A percentile compares a stretch with the other conserved stretches of the same genome.
Evolutionary conservation across 2,797 vertebrate species (phyloP).

Genomic region (Micropoecilia bifurca): DNA sequence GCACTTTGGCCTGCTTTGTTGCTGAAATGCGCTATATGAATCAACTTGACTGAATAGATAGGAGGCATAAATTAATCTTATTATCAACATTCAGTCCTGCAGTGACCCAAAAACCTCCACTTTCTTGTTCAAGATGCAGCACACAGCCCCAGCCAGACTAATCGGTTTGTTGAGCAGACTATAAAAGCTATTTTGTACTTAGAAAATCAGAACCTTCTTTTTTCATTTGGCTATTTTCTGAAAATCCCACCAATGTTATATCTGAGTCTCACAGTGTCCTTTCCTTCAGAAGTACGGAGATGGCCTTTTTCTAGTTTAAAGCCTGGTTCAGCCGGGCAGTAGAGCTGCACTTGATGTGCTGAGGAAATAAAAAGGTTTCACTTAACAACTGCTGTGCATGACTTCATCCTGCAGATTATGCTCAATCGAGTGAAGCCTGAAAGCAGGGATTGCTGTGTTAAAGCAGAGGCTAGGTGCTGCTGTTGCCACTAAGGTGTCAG

Average conservation of each 20-base stretch:
- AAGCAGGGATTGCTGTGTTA: conserved; percentile 16
- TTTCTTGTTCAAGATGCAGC: conserved; percentile 35
- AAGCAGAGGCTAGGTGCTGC: conserved; percentile 1
- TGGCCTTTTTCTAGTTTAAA: conserved; percentile 59
- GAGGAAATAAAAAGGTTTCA: conserved; percentile 60
- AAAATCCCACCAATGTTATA: conserved; percentile 26
- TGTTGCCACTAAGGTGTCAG: conserved; percentile 22
- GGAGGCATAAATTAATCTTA: conserved; percentile 32
- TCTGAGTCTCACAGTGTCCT: conserved; percentile 25
- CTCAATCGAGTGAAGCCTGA: conserved; percentile 40
- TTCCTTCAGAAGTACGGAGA: conserved; percentile 33
- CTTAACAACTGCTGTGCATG: conserved; percentile 61
- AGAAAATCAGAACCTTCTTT: conserved; percentile 5
- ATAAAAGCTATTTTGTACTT: conserved; percentile 11
- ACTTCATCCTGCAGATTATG: conserved; percentile 59
- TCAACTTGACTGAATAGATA: neutral
- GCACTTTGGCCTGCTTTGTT: too few species aligned
- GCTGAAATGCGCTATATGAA: too few species aligned
- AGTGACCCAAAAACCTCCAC: conserved; percentile 30
- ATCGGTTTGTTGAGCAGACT: conserved; percentile 35
- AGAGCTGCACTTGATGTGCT: conserved; percentile 48
- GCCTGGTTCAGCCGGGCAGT: conserved; percentile 41
- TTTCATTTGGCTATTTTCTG: conserved; percentile 16
- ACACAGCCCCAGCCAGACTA: conserved; percentile 29
- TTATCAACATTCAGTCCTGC: conserved; percentile 25